These are phyloP conservation scores for Spinibarbus caldwelli DNA, from an alignment of 2,797 vertebrate genomes.

Conservation along the genomic window DNA sequence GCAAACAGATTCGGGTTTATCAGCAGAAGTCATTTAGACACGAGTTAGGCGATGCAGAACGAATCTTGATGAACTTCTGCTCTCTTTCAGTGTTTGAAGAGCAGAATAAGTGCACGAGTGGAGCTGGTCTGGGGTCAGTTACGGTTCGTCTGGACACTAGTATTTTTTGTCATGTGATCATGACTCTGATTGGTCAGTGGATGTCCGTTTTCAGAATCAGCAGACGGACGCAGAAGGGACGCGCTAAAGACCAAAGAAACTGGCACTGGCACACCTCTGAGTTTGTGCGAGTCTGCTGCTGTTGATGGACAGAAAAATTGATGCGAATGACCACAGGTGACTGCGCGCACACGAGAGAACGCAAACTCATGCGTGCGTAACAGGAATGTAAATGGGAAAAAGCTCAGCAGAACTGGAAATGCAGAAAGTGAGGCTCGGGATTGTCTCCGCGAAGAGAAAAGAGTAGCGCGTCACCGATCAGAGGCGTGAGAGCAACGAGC, in stretches of 20 bases:
- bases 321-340: conserved; percentile 66
- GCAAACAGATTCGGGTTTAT: no score
- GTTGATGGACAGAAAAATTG: conserved; percentile 62
- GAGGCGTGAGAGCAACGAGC: no score
- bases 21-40: neutral
- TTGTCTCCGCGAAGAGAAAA: conserved; percentile 61
- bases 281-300: conserved; percentile 70
- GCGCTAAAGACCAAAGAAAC: conserved; percentile 75
- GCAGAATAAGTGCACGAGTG: no score
- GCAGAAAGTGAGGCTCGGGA: conserved; percentile 43
- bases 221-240: conserved; percentile 82
- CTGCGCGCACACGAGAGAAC: conserved; percentile 63
- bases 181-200: conserved; percentile 1
- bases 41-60: no score
- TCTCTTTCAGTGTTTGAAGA: neutral
- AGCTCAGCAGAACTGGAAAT: conserved; percentile 61
- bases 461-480: conserved; percentile 60
- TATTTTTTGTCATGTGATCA: neutral
- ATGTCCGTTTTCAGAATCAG: conserved; percentile 77
- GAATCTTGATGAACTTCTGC: neutral
- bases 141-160: no score
- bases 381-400: conserved; percentile 64
- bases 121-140: neutral
- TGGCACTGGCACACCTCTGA: conserved; percentile 67
- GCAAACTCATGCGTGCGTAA: no score